Conservation (phyloP, 2,888 invertebrate genomes). For the Brenthis daphne region DNA sequence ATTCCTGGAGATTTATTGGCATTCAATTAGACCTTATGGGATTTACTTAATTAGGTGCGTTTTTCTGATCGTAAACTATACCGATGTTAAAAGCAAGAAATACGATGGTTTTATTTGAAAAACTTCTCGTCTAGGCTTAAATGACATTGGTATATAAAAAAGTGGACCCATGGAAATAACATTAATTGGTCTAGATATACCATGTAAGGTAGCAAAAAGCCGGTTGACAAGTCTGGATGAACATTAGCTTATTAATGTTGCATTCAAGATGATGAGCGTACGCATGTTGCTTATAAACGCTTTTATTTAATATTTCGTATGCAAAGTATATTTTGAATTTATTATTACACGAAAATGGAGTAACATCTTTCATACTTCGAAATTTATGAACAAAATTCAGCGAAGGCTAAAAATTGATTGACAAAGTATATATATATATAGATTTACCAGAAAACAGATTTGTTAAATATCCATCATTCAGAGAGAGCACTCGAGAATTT, state of each 20-base stretch:
- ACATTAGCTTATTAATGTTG: constrained; percentile 25
- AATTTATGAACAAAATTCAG: no score
- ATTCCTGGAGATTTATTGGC: constrained; percentile 30
- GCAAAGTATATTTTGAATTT: neutral
- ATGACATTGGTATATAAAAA: constrained; percentile 55
- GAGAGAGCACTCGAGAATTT: no score
- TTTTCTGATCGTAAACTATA: constrained; percentile 27
- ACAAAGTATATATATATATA: no score
- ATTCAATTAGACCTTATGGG: constrained; percentile 34
- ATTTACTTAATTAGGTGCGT: constrained; percentile 32
- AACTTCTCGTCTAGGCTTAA: constrained; percentile 49
- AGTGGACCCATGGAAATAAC: constrained; percentile 47
- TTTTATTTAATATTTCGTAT: constrained; percentile 11
- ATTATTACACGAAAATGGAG: no score
- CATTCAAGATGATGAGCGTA: constrained; percentile 5
- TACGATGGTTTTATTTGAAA: constrained; percentile 32
- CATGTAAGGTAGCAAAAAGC: constrained; percentile 37
- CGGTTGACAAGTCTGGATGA: constrained; percentile 23
- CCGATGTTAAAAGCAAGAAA: constrained; percentile 16
- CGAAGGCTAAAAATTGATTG: no score
- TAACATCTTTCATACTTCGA: no score
- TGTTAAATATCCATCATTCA: no score
- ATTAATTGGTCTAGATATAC: constrained; percentile 49
- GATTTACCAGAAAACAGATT: no score
- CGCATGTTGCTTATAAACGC: constrained; percentile 11